Percentiles rank a stretch among this genome's conserved stretches.
These are phyloP conservation scores for Bellardia pandia DNA, from an alignment of 2,888 invertebrate genomes.

Conservation along the genomic window DNA sequence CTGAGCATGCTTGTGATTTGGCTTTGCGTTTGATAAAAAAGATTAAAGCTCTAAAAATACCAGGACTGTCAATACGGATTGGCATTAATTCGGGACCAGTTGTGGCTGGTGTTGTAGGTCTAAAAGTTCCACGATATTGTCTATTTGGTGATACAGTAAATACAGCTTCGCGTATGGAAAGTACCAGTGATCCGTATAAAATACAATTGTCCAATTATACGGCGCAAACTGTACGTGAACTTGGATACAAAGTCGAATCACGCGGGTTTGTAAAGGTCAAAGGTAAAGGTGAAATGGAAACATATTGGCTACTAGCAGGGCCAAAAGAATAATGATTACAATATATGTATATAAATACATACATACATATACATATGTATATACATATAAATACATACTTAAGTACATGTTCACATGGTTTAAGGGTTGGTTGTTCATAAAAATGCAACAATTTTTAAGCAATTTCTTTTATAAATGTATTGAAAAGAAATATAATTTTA, in stretches of 20 bases:
- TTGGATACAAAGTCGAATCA: conserved; percentile 88
- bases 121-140: conserved; percentile 92
- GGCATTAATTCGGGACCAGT: conserved; percentile 94
- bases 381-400: neutral
- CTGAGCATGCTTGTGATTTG: conserved; percentile 90
- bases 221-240: conserved; percentile 87
- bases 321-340: conserved; percentile 75
- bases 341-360: neutral
- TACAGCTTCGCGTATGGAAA: conserved; percentile 95
- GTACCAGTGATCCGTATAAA: conserved; percentile 87
- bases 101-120: conserved; percentile 94
- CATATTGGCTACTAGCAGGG: conserved; percentile 90
- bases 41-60: conserved; percentile 87
- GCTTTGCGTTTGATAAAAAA: conserved; percentile 90
- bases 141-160: conserved; percentile 96
- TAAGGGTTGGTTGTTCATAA: neutral
- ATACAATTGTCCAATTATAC: conserved; percentile 91
- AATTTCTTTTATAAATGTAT: neutral
- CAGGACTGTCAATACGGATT: conserved; percentile 86
- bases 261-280: conserved; percentile 92
- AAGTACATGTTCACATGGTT: neutral
- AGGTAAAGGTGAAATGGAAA: conserved; percentile 95
- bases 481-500: neutral
- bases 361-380: neutral
- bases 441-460: conserved; percentile 4